Conservation (phyloP, 2,797 vertebrate species). For the Gymnodraco acuticeps region DNA sequence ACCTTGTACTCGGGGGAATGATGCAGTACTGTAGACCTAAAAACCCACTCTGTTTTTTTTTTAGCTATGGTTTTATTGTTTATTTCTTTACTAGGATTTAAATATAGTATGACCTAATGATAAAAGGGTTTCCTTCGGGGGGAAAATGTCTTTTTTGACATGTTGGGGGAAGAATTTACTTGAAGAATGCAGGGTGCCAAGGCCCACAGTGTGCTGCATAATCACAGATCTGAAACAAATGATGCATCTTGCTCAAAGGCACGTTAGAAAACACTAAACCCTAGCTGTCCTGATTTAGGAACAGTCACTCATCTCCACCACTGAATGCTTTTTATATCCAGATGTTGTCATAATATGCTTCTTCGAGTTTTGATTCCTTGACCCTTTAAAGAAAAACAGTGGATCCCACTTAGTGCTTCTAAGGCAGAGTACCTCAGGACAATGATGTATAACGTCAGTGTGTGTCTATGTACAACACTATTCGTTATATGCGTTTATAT, state of each 20-base stretch:
- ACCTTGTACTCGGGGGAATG: constrained; percentile 52
- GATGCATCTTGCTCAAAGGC: constrained; percentile 24
- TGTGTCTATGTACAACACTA: constrained; percentile 26
- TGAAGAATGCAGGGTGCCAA: background rate
- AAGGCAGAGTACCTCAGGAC: background rate
- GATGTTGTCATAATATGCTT: constrained; percentile 7
- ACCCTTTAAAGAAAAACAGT: background rate
- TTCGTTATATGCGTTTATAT: constrained; percentile 61
- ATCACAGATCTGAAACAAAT: constrained; percentile 25
- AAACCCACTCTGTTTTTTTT: constrained; percentile 4
- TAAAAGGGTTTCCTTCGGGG: background rate
- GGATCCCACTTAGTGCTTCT: background rate
- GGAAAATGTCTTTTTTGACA: background rate
- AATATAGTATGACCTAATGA: background rate
- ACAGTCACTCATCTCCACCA: background rate
- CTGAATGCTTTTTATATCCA: constrained; percentile 1
- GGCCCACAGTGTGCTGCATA: constrained; percentile 14
- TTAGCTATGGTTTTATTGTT: background rate
- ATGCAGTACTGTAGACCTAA: constrained; percentile 33
- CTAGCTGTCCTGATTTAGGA: constrained; percentile 7
- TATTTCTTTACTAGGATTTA: background rate
- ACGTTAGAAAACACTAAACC: constrained; percentile 17
- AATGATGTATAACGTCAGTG: constrained; percentile 23
- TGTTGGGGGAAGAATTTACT: background rate
- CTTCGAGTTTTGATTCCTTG: background rate